phyloP scores from a whole-genome alignment of 2,888 invertebrate species.

The Meliscaeva auricollis region DNA sequence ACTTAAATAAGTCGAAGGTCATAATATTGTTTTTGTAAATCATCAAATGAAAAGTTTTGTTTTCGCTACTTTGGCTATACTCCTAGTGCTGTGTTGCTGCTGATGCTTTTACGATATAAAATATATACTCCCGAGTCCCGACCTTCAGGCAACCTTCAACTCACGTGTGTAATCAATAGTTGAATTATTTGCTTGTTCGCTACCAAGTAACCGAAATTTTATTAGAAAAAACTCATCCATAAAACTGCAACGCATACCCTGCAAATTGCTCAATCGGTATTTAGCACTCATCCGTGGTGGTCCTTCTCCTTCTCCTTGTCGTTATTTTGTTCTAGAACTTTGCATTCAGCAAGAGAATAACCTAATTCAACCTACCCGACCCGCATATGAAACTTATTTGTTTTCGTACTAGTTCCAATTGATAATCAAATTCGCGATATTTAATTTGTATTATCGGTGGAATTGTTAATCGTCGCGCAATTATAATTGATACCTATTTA shows the following conservation, averaged over 20 bases:
- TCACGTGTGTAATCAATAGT: conserved; percentile 81
- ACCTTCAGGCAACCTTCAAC: conserved; percentile 84
- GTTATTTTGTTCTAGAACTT: conserved; percentile 8
- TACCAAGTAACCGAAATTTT: conserved; percentile 66
- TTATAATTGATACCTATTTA: neutral
- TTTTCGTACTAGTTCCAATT: neutral
- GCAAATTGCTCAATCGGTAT: conserved; percentile 39
- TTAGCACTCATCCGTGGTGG: conserved; percentile 26
- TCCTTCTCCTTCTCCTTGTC: conserved; percentile 3
- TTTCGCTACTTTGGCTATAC: neutral
- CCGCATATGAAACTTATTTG: neutral
- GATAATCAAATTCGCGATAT: neutral
- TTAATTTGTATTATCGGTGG: neutral
- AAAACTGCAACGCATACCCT: conserved; percentile 73
- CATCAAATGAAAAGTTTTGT: conserved; percentile 6
- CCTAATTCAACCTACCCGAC: neutral
- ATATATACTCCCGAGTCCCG: conserved; percentile 74
- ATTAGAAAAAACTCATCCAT: conserved; percentile 72
- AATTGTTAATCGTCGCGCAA: neutral
- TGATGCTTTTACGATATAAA: conserved; percentile 26
- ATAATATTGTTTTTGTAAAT: neutral
- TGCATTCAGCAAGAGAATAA: neutral
- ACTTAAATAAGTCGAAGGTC: neutral
- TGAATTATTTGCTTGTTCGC: conserved; percentile 53
- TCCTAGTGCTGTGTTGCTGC: conserved; percentile 17